These are phyloP conservation scores for Dicentrarchus labrax DNA, from an alignment of 2,113 vertebrate genomes.

Conservation along the genomic window DNA sequence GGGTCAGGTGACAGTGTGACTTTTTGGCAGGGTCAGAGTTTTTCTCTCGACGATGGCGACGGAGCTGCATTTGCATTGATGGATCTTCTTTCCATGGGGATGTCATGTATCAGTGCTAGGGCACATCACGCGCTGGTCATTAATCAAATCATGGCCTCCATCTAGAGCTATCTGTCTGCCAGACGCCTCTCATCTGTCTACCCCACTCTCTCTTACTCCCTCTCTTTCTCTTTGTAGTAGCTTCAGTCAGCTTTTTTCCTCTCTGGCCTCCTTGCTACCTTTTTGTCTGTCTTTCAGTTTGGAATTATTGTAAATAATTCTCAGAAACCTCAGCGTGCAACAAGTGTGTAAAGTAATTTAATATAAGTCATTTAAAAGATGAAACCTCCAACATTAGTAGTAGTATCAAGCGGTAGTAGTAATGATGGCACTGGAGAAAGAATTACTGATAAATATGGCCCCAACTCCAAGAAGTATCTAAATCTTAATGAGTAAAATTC, in stretches of 20 bases:
- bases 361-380: neutral
- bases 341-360: too few relatives aligned
- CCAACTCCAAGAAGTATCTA: too few relatives aligned
- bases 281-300: neutral
- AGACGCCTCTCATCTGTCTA: slow-evolving; percentile 63
- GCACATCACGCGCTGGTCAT: slow-evolving; percentile 80
- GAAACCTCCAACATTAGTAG: neutral
- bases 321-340: neutral
- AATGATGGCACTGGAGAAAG: neutral
- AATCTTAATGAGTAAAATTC: neutral
- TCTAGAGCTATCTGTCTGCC: slow-evolving; percentile 59
- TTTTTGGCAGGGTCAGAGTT: slow-evolving; percentile 70
- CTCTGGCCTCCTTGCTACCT: neutral
- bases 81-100: slow-evolving; percentile 84
- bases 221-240: slow-evolving; percentile 26
- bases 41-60: slow-evolving; percentile 69
- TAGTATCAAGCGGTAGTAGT: neutral
- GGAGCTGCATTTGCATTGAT: slow-evolving; percentile 84
- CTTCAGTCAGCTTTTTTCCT: neutral
- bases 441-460: neutral
- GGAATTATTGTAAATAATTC: neutral
- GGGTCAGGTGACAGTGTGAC: slow-evolving; percentile 81
- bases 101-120: slow-evolving; percentile 80
- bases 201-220: slow-evolving; percentile 8
- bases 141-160: slow-evolving; percentile 84